Evolutionary conservation across 2,797 vertebrate genomes (phyloP), one percentile per base, ranked within the genome.

Genomic region (Chrysocyon brachyurus): DNA sequence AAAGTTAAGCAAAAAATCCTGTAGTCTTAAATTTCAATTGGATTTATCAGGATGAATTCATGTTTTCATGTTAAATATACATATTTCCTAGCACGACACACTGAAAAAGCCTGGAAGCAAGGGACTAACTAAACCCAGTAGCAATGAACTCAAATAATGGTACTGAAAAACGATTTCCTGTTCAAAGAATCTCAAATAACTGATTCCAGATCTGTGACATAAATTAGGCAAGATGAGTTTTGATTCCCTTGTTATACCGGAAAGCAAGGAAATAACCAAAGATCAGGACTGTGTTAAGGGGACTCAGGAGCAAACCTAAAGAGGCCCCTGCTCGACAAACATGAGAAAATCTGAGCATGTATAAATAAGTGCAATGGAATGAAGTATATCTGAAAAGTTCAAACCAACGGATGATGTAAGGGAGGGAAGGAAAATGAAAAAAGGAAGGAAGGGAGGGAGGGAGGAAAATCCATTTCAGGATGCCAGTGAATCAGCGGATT

Each of bases 331-430:
- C 36, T 66, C 66, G n/a, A 36, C 56, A 86, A 86, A 90, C 33
- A 40, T 24, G 17, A 94, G 57, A 75, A 91, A 87, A 91, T 40
- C 15, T 83, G 28, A 64, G 24, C 33, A 63, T 63, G 56, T 54
- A 72, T 88, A 94, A 87, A 63, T 88, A 94, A 87, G 56, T 63
- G 56, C 89, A 63, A 84, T 68, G 83, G 33, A 96, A 70, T 70
- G 46, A 84, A 75, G 59, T 21, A 70, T 17, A 87, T 36, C 59
- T 73, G 52, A 75, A 52, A 85, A 87, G 49, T 59, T 75, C 57
- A 75, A 81, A 73, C 90, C 56, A n/a, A 81, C 33, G 26, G 40
- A 75, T 75, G 24, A 17, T 46, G 12, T 24, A 73, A 73, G 36
- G 72, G 46, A 75, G 15, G 72, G 24, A 28, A 21, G 68, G 33